These are phyloP conservation scores for Pomatorhinus ruficollis DNA, from an alignment of 2,113 vertebrate genomes.

Conservation along the genomic window DNA sequence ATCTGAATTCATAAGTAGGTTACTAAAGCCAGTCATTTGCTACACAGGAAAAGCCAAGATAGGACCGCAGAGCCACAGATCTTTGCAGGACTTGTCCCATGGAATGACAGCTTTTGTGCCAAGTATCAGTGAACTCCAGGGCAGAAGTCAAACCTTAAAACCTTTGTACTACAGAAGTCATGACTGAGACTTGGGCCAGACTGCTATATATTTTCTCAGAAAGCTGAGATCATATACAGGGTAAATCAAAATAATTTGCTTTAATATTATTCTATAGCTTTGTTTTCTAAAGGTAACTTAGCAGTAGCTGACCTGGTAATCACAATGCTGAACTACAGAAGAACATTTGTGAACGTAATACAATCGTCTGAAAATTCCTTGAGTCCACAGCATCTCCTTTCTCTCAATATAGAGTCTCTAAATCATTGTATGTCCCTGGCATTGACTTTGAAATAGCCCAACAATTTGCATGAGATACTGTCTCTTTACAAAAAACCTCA, in stretches of 20 bases:
- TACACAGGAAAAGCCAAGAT: not conserved
- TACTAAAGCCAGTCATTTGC: not conserved
- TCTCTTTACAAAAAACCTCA: not conserved
- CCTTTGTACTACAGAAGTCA: not conserved
- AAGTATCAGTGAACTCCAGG: not conserved
- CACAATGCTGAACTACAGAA: not conserved
- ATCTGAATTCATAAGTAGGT: not conserved
- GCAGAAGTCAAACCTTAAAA: not conserved
- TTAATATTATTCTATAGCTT: not conserved
- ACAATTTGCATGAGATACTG: not conserved
- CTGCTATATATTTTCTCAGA: not conserved
- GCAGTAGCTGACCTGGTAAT: not conserved
- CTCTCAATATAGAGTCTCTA: not conserved
- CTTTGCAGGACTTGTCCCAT: accelerated
- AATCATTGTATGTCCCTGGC: not conserved
- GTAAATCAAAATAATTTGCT: not conserved
- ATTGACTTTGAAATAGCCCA: not conserved
- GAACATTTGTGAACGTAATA: not conserved
- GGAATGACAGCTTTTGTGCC: not conserved
- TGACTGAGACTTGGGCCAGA: not conserved
- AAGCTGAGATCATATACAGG: not conserved
- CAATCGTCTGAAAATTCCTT: not conserved
- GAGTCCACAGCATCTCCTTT: not conserved
- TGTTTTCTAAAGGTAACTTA: not conserved
- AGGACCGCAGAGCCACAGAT: not conserved